A percentile compares a stretch with the other conserved stretches of the same genome.
Evolutionary conservation across 64 coral and sea anemone genomes (phyloP).

Genomic region (Actinia tenebrosa): DNA sequence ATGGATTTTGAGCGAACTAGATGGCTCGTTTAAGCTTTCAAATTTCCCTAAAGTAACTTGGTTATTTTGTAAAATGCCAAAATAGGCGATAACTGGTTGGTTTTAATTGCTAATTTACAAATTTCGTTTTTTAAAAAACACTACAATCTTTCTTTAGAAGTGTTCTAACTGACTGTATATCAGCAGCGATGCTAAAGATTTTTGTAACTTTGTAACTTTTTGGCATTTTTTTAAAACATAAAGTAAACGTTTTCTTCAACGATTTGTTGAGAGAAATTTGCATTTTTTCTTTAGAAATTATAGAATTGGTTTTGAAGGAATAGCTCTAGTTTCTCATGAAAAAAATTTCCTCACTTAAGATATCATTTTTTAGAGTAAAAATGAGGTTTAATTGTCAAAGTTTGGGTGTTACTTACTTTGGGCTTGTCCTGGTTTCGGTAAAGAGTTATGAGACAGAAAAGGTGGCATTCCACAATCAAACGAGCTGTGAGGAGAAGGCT

Average conservation of each 20-base stretch:
- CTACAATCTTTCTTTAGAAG: neutral
- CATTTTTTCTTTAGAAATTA: too few relatives aligned
- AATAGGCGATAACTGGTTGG: slow-evolving; percentile 13
- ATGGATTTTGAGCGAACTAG: neutral
- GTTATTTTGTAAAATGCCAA: slow-evolving; percentile 1
- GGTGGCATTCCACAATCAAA: slow-evolving; percentile 25
- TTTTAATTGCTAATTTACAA: slow-evolving; percentile 4
- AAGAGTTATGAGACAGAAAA: slow-evolving; percentile 16
- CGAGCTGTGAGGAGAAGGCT: slow-evolving; percentile 22
- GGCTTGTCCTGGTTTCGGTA: slow-evolving; percentile 16
- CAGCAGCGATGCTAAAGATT: too few relatives aligned
- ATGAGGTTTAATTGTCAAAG: neutral
- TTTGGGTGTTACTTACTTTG: slow-evolving; percentile 26
- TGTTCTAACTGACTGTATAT: too few relatives aligned
- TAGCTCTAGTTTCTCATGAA: too few relatives aligned
- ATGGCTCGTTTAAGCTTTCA: neutral
- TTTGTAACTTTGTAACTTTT: neutral
- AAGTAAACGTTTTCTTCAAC: too few relatives aligned
- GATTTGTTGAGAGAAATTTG: too few relatives aligned
- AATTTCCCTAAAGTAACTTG: slow-evolving; percentile 1
- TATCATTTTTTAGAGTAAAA: neutral
- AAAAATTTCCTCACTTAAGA: too few relatives aligned
- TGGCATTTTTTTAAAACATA: too few relatives aligned
- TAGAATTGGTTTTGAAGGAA: too few relatives aligned
- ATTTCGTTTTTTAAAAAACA: neutral